phyloP scores from a whole-genome alignment of 2,888 invertebrate genomes.

The Liopterus haemorrhoidalis region DNA sequence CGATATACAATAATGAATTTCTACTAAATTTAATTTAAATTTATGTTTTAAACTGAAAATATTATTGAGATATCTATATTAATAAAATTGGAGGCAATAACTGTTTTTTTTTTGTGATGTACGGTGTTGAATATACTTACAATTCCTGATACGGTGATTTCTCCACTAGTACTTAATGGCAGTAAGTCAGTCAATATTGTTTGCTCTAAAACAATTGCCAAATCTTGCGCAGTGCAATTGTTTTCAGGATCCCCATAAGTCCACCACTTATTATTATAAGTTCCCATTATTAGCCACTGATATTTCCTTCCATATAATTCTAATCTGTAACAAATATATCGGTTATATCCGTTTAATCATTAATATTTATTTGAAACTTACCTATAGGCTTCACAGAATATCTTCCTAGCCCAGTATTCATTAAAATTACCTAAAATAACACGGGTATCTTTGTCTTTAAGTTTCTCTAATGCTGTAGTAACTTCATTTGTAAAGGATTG shows the following conservation, averaged over 20 bases:
- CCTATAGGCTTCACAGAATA: conserved; percentile 84
- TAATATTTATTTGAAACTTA: background rate
- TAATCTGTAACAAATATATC: conserved; percentile 49
- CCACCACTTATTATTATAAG: conserved; percentile 76
- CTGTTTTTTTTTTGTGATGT: background rate
- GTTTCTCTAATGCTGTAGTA: conserved; percentile 66
- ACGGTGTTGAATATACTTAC: conserved; percentile 52
- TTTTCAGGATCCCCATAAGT: conserved; percentile 51
- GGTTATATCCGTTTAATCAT: background rate
- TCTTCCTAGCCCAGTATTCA: conserved; percentile 83
- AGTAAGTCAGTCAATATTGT: conserved; percentile 83
- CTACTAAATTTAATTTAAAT: too few species aligned
- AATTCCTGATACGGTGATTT: conserved; percentile 82
- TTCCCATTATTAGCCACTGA: conserved; percentile 92
- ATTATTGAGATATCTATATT: too few species aligned
- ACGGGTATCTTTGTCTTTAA: conserved; percentile 86
- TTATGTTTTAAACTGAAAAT: too few species aligned
- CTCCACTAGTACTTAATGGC: conserved; percentile 79
- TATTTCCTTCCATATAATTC: conserved; percentile 88
- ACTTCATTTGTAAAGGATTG: conserved; percentile 91
- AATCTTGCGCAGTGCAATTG: conserved; percentile 66
- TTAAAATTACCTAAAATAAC: conserved; percentile 92
- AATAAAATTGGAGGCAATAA: background rate
- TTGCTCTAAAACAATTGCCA: conserved; percentile 76
- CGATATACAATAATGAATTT: too few species aligned